Percentiles rank a stretch among this genome's conserved stretches.
phyloP scores from a whole-genome alignment of 2,888 invertebrate genomes.

The Norana najaformis region DNA sequence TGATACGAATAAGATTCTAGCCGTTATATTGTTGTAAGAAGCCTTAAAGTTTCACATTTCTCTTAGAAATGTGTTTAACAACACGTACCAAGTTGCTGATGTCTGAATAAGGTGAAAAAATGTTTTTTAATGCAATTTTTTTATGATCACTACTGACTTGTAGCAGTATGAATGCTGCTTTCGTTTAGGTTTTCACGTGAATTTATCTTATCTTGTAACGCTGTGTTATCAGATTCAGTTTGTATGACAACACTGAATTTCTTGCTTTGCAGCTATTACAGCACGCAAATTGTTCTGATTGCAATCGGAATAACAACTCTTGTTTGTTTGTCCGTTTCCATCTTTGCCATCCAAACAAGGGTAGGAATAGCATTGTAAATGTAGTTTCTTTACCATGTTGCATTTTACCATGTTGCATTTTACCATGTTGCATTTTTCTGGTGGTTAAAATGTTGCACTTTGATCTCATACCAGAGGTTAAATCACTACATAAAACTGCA shows the following conservation, averaged over 20 bases:
- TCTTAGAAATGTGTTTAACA: background rate
- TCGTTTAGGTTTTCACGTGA: background rate
- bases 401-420: background rate
- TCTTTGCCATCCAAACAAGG: constrained; percentile 66
- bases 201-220: background rate
- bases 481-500: no score
- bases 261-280: constrained; percentile 58
- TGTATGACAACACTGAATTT: background rate
- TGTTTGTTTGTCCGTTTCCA: constrained; percentile 65
- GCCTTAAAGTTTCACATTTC: background rate
- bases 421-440: background rate
- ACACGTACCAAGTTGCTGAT: background rate
- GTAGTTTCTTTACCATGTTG: background rate
- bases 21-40: no score
- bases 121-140: background rate
- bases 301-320: constrained; percentile 66
- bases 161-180: background rate
- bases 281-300: constrained; percentile 66
- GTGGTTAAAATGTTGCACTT: background rate
- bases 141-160: background rate
- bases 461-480: background rate
- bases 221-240: background rate
- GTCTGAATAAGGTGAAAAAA: background rate
- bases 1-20: background rate
- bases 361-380: constrained; percentile 46